phyloP scores from a whole-genome alignment of 2,888 invertebrate genomes.

The Hecatera dysodea region DNA sequence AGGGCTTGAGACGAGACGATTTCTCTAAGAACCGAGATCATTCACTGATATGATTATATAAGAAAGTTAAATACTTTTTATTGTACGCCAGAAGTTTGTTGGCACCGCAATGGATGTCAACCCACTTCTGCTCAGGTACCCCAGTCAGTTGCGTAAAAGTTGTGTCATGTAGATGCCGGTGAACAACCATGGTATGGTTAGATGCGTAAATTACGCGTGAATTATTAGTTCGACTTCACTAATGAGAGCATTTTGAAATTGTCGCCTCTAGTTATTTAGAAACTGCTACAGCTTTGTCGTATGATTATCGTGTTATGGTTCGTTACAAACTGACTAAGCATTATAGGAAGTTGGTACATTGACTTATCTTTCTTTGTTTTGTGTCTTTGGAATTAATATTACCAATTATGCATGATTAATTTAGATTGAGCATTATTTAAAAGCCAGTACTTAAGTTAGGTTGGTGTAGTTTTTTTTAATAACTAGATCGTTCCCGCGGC shows the following conservation, averaged over 20 bases:
- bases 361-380: not conserved
- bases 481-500: no score
- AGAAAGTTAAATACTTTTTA: conserved; percentile 38
- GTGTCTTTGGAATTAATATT: not conserved
- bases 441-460: no score
- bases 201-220: conserved; percentile 52
- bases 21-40: conserved; percentile 30
- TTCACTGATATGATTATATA: conserved; percentile 32
- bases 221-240: conserved; percentile 53
- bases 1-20: conserved; percentile 38
- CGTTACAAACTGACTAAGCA: not conserved
- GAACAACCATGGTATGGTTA: conserved; percentile 37
- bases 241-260: conserved; percentile 50
- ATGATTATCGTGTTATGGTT: conserved; percentile 26
- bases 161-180: conserved; percentile 39
- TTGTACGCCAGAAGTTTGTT: conserved; percentile 17
- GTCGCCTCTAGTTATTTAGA: conserved; percentile 9
- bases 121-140: conserved; percentile 31
- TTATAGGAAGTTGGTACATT: not conserved
- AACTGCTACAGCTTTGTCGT: conserved; percentile 10
- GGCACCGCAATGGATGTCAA: conserved; percentile 38
- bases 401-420: not conserved
- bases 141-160: conserved; percentile 55
- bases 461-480: no score
- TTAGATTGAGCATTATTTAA: not conserved